Evolutionary conservation across 1,140 invertebrate species (phyloP).

Genomic region (Ylistrum balloti): DNA sequence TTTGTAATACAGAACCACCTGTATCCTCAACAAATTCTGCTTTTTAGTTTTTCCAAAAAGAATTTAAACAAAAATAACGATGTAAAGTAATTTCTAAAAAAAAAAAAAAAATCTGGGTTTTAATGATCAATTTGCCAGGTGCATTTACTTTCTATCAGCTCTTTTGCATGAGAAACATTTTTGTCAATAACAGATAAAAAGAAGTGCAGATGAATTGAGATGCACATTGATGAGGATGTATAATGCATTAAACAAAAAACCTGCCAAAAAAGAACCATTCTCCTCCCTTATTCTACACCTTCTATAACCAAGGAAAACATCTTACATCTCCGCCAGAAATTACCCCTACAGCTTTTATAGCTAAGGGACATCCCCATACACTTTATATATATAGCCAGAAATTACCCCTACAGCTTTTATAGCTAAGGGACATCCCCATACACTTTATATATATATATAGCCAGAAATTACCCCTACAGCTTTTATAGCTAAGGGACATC

Average conservation of each 20-base stretch:
- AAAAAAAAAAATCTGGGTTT: neutral
- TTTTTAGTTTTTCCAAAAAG: conserved; percentile 36
- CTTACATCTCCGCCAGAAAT: neutral
- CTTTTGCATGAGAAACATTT: neutral
- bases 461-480: too few relatives aligned
- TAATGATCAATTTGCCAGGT: conserved; percentile 38
- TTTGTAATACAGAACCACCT: conserved; percentile 4
- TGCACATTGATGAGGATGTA: neutral
- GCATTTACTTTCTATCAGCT: neutral
- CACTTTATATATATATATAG: too few relatives aligned
- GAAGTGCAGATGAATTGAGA: neutral
- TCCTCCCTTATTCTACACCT: neutral
- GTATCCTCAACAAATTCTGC: conserved; percentile 26
- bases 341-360: too few relatives aligned
- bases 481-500: too few relatives aligned
- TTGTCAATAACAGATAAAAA: neutral
- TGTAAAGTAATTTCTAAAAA: conserved; percentile 9
- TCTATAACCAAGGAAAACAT: neutral
- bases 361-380: too few relatives aligned
- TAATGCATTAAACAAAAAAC: neutral
- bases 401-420: too few relatives aligned
- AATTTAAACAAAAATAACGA: conserved; percentile 40
- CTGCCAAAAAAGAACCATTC: neutral
- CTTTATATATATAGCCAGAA: too few relatives aligned
- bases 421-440: too few relatives aligned